A percentile compares a stretch with the other conserved stretches of the same genome.
phyloP scores from a whole-genome alignment of 2,113 vertebrate species.

The cattle (Bos taurus) region DNA sequence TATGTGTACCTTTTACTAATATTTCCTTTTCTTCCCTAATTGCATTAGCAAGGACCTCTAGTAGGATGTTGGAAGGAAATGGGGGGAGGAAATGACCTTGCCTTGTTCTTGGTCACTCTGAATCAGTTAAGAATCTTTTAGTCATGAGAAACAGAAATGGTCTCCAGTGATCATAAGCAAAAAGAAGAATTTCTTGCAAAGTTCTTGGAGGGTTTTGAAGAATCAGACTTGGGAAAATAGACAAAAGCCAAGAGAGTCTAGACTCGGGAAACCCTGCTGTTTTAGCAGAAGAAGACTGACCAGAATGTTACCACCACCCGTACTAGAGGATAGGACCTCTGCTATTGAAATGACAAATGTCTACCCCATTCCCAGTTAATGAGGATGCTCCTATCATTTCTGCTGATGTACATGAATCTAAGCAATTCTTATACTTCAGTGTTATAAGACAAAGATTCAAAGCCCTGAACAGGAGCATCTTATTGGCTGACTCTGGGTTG shows the following conservation, averaged over 20 bases:
- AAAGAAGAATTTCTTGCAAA: not conserved
- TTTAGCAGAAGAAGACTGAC: not conserved
- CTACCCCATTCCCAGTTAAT: too few relatives aligned
- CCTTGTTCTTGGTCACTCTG: not conserved
- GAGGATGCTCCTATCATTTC: not conserved
- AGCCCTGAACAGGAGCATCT: not conserved
- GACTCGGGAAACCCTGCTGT: not conserved
- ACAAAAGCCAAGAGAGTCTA: not conserved
- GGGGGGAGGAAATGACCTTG: not conserved
- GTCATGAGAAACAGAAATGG: not conserved
- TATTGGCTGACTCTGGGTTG: not conserved
- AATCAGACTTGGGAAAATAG: not conserved
- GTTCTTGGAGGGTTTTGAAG: not conserved
- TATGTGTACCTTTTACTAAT: not conserved
- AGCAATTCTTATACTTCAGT: not conserved
- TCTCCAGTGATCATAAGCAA: not conserved
- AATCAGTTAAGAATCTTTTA: not conserved
- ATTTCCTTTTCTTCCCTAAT: not conserved
- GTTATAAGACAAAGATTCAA: not conserved
- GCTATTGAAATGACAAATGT: not conserved
- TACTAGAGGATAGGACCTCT: not conserved
- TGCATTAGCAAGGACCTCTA: not conserved
- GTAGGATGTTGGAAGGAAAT: not conserved
- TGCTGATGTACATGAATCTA: not conserved
- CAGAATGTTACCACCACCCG: not conserved